Percentiles rank a stretch among this genome's conserved stretches.
These are phyloP conservation scores for Xenopus laevis DNA, from an alignment of 2,113 vertebrate genomes.

Conservation along the genomic window DNA sequence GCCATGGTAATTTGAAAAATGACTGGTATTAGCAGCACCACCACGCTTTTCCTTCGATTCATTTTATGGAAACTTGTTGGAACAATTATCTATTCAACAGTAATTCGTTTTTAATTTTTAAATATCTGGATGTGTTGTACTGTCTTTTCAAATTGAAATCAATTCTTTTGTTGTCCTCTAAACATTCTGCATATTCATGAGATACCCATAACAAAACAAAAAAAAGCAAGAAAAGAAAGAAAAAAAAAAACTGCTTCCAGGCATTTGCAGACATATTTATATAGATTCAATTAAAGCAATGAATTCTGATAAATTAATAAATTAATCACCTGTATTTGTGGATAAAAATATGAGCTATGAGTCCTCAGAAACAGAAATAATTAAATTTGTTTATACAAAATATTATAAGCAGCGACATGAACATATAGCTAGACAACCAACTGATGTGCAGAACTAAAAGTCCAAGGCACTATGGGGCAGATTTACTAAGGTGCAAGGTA, in stretches of 20 bases:
- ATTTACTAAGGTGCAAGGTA: too few species aligned
- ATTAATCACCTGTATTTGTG: constrained; percentile 17
- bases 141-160: constrained; percentile 34
- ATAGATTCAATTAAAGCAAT: constrained; percentile 44
- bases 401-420: too few species aligned
- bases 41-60: constrained; percentile 32
- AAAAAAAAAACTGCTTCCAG: constrained; percentile 11
- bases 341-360: not conserved
- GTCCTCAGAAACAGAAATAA: too few species aligned
- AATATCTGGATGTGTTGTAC: constrained; percentile 30
- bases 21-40: constrained; percentile 27
- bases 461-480: too few species aligned
- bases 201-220: constrained; percentile 33
- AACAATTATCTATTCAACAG: constrained; percentile 44
- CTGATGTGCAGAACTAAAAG: too few species aligned
- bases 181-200: constrained; percentile 42
- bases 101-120: constrained; percentile 43
- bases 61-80: constrained; percentile 38
- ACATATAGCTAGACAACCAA: too few species aligned
- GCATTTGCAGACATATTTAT: constrained; percentile 30
- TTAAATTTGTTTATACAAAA: too few species aligned
- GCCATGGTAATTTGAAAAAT: constrained; percentile 40
- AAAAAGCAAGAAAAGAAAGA: constrained; percentile 17
- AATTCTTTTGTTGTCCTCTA: constrained; percentile 30
- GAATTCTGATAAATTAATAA: constrained; percentile 36